Conservation (phyloP, 2,113 vertebrate species). For the Cyrtonyx montezumae region DNA sequence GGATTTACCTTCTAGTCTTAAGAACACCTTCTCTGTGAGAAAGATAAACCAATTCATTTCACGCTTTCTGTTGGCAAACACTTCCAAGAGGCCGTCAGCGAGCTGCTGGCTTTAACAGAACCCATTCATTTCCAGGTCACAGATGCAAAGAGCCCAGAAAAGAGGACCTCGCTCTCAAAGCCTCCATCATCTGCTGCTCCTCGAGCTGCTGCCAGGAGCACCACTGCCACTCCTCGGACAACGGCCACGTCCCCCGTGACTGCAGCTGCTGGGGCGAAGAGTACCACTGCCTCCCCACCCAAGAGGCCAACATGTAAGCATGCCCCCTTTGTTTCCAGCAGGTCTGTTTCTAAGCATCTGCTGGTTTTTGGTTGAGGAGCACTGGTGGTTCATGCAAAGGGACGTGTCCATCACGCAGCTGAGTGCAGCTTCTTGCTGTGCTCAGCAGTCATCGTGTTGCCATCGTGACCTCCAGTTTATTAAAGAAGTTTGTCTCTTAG, state of each 20-base stretch:
- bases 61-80: background rate
- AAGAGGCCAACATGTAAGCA: constrained; percentile 83
- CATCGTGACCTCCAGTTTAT: background rate
- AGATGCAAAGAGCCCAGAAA: constrained; percentile 81
- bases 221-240: constrained; percentile 65
- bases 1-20: too few species aligned
- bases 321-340: fast-evolving
- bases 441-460: background rate
- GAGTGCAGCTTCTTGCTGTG: background rate
- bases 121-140: constrained; percentile 9
- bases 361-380: background rate
- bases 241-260: constrained; percentile 61
- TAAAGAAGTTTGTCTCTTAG: background rate
- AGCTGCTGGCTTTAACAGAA: fast-evolving
- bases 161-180: constrained; percentile 78
- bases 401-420: fast-evolving
- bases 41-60: fast-evolving
- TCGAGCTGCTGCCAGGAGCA: constrained; percentile 47
- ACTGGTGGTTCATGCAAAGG: fast-evolving
- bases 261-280: constrained; percentile 7
- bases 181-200: constrained; percentile 34
- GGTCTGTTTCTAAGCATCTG: background rate
- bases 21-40: background rate
- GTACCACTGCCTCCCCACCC: constrained; percentile 47
- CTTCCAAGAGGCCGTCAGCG: background rate